Base-by-base conservation (phyloP, 1,140 invertebrate species). In the Atta colombica region DNA sequence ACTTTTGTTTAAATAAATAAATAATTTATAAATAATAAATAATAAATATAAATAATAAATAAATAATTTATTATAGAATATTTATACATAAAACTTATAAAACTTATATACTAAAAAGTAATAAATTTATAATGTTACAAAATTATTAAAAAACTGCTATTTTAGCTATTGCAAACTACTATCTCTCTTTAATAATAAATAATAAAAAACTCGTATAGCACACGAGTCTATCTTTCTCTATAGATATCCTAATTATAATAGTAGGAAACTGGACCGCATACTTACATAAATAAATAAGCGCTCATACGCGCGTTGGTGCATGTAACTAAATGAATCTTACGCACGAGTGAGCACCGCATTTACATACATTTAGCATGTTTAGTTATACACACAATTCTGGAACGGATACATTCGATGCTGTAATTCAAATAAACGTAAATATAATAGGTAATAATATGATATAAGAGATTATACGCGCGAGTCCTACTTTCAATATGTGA, bases 261-360 rank as follows among this genome's bases (percentile, higher is more conserved):
- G 21, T 7, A 21, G 21, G 1, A 16, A 58, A 69, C 25, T n/a
- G 16, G 2, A 21, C 16, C 10, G n/a, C 21, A 12, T 39, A 28
- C 66, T 81, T 71, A 71, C 31, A 28, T 53, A 72, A 81, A 81
- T 81, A 81, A 81, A 81, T 81, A 78, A 61, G 4, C 21, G 66
- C 66, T 35, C 66, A 25, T 68, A 35, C 65, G 65, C 65, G 12
- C 21, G 39, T 81, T 58, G 10, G 18, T 58, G 66, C 55, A 25
- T 16, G 21, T 1, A 81, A 31, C 51, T n/a, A 28, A 81, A 71
- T 65, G 35, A 71, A 71, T 81, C 51, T 71, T n/a, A 81, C 65
- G 78, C 78, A 71, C 35, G 78, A 81, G 66, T 39, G 66, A 81
- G 49, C 78, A 58, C 8, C 2, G 16, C 31, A 80, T 80, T 66